phyloP scores from a whole-genome alignment of 92 coral and sea anemone genomes.

The Micromussa lordhowensis region DNA sequence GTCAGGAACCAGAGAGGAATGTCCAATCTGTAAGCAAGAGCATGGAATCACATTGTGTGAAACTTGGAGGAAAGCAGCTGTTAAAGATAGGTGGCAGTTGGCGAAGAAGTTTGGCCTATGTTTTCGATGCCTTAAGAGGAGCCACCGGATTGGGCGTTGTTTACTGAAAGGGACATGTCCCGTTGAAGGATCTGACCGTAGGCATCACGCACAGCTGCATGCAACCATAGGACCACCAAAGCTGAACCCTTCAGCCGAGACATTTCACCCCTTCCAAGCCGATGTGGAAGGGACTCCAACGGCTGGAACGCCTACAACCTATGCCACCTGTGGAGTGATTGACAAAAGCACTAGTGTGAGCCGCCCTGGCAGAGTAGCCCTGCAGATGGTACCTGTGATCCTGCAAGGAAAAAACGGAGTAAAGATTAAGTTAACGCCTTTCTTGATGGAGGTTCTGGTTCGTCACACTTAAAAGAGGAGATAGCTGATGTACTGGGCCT shows the following conservation, averaged over 20 bases:
- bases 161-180: conserved; percentile 15
- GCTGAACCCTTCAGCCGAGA: neutral
- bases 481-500: no score
- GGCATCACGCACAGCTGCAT: conserved; percentile 6
- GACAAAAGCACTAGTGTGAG: neutral
- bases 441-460: no score
- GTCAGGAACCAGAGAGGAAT: conserved; percentile 5
- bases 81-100: conserved; percentile 1
- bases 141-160: neutral
- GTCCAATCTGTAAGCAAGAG: conserved; percentile 5
- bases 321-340: conserved; percentile 1
- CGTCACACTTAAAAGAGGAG: no score
- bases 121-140: neutral
- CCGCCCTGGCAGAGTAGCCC: conserved; percentile 3
- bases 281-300: neutral
- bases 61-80: conserved; percentile 20
- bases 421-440: no score
- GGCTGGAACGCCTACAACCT: neutral
- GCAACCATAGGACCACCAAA: neutral
- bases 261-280: conserved; percentile 5
- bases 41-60: neutral
- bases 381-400: conserved; percentile 40
- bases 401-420: conserved; percentile 25
- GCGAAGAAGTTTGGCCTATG: conserved; percentile 6
- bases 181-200: neutral